Evolutionary conservation across 2,888 invertebrate species (phyloP), one percentile per base, ranked within the genome.

Genomic region (Caenorhabditis zanzibari): DNA sequence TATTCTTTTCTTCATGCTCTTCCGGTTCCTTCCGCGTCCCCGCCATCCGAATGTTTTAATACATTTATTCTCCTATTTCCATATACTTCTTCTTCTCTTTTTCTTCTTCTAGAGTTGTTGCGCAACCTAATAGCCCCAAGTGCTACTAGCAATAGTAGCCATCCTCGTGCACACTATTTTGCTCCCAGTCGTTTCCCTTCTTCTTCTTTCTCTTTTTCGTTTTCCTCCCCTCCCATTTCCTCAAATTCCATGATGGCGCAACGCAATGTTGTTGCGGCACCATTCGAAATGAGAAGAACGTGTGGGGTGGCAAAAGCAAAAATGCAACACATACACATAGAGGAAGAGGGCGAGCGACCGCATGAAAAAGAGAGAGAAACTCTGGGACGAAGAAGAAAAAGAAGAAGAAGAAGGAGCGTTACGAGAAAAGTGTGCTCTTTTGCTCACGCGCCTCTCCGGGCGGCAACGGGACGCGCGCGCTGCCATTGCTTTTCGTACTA

Each of bases 401-500:
- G n/a, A n/a, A n/a, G n/a, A 74, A 61, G 61, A 41, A 24, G 35
- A 35, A 32, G 35, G 54, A 63, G 63, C 61, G 73, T 47, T 47
- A 26, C 66, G 66, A 64, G 44, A 77, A 71, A 79, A 79, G 64
- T 79, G 79, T 71, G 79, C 79, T 79, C 71, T 79, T 77, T 79
- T 71, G 79, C 79, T 79, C 79, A 79, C 79, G 79, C 79, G 71
- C 71, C 47, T 58, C 68, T 66, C 66, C 52, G 52, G 61, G 49
- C 77, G 41, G 63, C 63, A 63, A 56, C 47, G 41, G 75, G 71
- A 79, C 79, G 71, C 79, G 71, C 79, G 71, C 79, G 71, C 79
- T 79, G 79, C 79, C 79, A 79, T 71, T 77, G 77, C 77, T 77
- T 69, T 79, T 79, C 79, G 79, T 79, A 79, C 79, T 79, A 79